phyloP scores from a whole-genome alignment of 2,888 invertebrate genomes.

The Leuctra nigra region DNA sequence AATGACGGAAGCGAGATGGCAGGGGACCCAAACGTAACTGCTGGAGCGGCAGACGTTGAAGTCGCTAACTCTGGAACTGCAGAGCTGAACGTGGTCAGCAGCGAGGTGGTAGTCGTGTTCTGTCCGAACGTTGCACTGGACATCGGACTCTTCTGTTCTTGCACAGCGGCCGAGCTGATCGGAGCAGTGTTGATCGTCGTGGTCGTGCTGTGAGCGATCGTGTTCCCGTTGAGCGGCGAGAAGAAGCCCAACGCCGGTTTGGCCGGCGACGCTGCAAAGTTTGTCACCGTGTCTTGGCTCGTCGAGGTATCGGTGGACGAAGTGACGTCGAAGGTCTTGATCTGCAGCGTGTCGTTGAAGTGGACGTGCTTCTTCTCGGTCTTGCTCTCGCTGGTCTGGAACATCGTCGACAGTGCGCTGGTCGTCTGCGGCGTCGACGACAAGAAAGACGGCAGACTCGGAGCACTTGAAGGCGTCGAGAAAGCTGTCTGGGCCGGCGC shows the following conservation, averaged over 20 bases:
- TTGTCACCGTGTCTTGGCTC: no score
- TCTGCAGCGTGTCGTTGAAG: conserved; percentile 2
- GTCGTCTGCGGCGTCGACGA: neutral
- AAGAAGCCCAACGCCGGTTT: no score
- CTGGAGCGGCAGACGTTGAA: neutral
- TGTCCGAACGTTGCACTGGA: neutral
- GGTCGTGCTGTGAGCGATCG: no score
- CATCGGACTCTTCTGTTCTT: neutral
- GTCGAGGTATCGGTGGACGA: no score
- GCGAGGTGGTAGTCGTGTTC: neutral
- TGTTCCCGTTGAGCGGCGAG: no score
- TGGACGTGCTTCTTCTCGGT: neutral
- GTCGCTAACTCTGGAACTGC: no score
- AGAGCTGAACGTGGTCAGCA: no score
- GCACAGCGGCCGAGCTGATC: neutral
- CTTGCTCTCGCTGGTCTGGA: no score
- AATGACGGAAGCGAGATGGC: no score
- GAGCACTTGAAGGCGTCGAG: neutral
- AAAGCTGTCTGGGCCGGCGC: no score
- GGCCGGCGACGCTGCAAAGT: no score
- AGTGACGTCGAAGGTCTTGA: conserved; percentile 9
- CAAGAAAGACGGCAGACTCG: neutral
- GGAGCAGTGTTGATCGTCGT: neutral
- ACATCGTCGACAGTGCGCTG: no score
- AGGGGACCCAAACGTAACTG: neutral